Conservation (phyloP, 1,140 invertebrate genomes). For the Magallana angulata region DNA sequence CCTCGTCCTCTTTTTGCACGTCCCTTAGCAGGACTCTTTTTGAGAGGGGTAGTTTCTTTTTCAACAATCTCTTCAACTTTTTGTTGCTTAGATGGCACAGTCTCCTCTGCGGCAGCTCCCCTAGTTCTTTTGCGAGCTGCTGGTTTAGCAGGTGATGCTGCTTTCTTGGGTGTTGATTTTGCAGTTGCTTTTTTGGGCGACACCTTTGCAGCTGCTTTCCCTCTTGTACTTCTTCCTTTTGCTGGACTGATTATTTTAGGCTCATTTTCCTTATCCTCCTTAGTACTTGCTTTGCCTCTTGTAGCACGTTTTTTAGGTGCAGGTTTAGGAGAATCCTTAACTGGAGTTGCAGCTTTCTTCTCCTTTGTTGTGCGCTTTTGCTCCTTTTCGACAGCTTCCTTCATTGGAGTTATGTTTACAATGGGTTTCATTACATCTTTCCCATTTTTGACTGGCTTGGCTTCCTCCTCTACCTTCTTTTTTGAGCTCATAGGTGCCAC, state of each 20-base stretch:
- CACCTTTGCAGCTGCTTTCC: slow-evolving; percentile 21
- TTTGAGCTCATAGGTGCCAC: slow-evolving; percentile 37
- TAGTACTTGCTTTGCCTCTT: slow-evolving; percentile 18
- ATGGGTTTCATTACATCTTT: neutral
- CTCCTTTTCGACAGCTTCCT: neutral
- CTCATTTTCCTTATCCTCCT: neutral
- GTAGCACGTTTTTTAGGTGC: slow-evolving; percentile 27
- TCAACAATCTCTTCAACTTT: slow-evolving; percentile 23
- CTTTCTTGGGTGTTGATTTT: slow-evolving; percentile 11
- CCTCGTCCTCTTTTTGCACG: slow-evolving; percentile 42
- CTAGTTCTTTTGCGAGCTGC: no score
- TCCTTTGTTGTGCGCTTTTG: neutral
- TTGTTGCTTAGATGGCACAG: neutral
- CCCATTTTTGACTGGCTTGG: neutral
- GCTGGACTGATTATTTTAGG: slow-evolving; percentile 25
- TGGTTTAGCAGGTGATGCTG: neutral
- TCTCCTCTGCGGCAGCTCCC: neutral
- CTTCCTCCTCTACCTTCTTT: slow-evolving; percentile 42
- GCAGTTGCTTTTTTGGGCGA: neutral
- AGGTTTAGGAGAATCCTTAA: neutral
- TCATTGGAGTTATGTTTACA: slow-evolving; percentile 1
- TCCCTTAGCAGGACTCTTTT: slow-evolving; percentile 30
- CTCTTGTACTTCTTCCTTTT: slow-evolving; percentile 45
- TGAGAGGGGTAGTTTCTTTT: neutral
- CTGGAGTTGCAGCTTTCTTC: slow-evolving; percentile 3